Percentiles rank a stretch among this genome's conserved stretches.
phyloP scores from a whole-genome alignment of 2,888 invertebrate species.

The Thereva unica region DNA sequence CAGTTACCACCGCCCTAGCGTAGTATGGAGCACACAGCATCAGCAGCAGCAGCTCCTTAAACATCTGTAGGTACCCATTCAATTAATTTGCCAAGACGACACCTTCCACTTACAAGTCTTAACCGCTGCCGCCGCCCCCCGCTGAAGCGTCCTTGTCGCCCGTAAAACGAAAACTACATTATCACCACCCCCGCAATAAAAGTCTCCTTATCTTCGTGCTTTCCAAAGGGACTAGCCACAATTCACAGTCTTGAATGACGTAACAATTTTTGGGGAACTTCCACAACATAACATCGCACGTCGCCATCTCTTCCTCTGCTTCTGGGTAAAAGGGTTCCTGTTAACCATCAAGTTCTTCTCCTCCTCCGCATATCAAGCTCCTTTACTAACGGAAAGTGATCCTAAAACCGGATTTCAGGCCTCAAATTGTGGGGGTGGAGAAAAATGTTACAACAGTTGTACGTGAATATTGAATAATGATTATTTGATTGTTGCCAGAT shows the following conservation, averaged over 20 bases:
- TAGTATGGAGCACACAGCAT: too few species aligned
- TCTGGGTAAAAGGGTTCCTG: neutral
- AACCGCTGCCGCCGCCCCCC: neutral
- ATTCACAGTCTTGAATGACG: constrained; percentile 26
- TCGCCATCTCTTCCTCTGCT: constrained; percentile 2
- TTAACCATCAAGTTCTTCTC: neutral
- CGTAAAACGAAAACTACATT: neutral
- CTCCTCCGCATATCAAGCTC: neutral
- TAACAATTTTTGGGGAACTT: constrained; percentile 30
- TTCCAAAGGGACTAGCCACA: constrained; percentile 18
- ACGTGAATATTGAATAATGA: constrained; percentile 43
- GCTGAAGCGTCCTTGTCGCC: neutral
- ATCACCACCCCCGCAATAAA: constrained; percentile 30
- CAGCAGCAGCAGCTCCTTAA: neutral
- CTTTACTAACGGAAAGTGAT: too few species aligned
- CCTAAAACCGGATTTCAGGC: too few species aligned
- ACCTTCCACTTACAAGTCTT: constrained; percentile 20
- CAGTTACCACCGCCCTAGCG: too few species aligned
- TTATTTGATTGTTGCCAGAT: constrained; percentile 43
- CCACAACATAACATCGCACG: constrained; percentile 10
- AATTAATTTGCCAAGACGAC: constrained; percentile 25
- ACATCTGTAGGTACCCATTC: constrained; percentile 10
- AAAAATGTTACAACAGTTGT: constrained; percentile 28
- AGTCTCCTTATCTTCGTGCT: constrained; percentile 17
- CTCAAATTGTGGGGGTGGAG: neutral